Conservation (phyloP, 2,888 invertebrate genomes). For the Nomada goodeniana region DNA sequence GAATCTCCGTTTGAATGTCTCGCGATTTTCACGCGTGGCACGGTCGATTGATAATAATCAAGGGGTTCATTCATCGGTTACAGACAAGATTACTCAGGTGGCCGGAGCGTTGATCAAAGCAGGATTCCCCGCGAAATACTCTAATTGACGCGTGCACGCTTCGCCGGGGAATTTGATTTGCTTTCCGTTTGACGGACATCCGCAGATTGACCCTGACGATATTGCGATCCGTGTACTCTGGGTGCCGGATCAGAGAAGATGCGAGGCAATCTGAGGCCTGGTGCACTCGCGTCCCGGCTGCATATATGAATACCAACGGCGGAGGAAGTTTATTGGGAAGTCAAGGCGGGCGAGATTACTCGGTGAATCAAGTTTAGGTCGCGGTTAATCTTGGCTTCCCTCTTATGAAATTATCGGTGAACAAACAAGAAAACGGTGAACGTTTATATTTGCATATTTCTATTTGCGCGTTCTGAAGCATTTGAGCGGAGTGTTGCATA, state of each 20-base stretch:
- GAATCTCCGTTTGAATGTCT: neutral
- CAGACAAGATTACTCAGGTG: slow-evolving; percentile 70
- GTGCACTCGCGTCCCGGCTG: slow-evolving; percentile 36
- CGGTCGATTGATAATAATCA: slow-evolving; percentile 67
- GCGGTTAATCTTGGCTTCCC: slow-evolving; percentile 47
- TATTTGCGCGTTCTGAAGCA: slow-evolving; percentile 22
- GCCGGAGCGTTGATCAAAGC: slow-evolving; percentile 71
- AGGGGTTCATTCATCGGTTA: slow-evolving; percentile 60
- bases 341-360: slow-evolving; percentile 30
- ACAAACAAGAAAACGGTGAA: slow-evolving; percentile 39
- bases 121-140: slow-evolving; percentile 68
- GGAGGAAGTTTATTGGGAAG: slow-evolving; percentile 57
- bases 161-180: slow-evolving; percentile 75
- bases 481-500: neutral
- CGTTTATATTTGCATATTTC: slow-evolving; percentile 35
- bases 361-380: slow-evolving; percentile 41
- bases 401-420: slow-evolving; percentile 30
- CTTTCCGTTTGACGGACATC: slow-evolving; percentile 70
- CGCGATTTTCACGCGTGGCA: slow-evolving; percentile 10
- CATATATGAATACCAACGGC: slow-evolving; percentile 63
- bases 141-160: slow-evolving; percentile 71
- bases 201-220: slow-evolving; percentile 72
- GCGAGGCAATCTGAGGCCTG: slow-evolving; percentile 61
- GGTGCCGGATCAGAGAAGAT: slow-evolving; percentile 59
- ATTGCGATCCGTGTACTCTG: slow-evolving; percentile 68